Base-by-base conservation (phyloP, 2,888 invertebrate genomes). In the Meganola albula region DNA sequence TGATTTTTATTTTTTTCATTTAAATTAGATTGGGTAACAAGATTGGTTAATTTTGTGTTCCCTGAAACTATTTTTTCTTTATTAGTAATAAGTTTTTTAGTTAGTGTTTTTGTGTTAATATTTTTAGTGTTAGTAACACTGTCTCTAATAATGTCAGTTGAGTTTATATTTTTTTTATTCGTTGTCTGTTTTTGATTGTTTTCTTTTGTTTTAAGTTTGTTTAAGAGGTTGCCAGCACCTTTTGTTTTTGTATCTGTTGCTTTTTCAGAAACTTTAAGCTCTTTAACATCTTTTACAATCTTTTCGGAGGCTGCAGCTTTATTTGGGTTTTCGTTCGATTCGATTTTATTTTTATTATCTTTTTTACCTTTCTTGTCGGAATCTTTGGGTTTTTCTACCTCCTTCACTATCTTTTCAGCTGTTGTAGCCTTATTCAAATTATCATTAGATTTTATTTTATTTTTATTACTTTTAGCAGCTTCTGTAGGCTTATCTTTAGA, bases 41-140 rank as follows among this genome's bases (percentile, higher is more conserved):
- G 16, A 5, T 16, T 16, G 16, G 16, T 16, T 16, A 6, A 6
- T 16, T 16, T 16, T 16, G 4, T 16, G 6, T 16, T 38, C n/a
- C 34, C 31, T 0, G 37, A 0, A 12, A 13, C 27, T 24, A 6
- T 16, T 34, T 34, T 31, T 46, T 5, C 8, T 5, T 16, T 16
- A 16, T 5, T 16, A 16, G 4, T 16, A 16, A 6, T 16, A 16
- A 6, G 6, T 16, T 16, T 6, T 16, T 16, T 16, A 16, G 16
- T 16, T 4, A 16, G 4, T 20, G 7, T 20, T 3, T 20, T n/a
- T 20, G 25, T 20, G 1, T 24, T 16, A n/a, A 4, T 5, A 24
- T 24, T 38, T 29, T 34, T 42, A 10, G 14, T 4, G 27, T 35
- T 35, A 18, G 5, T 13, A 21, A 11, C 27, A 27, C 22, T 34